Base-by-base conservation (phyloP, 2,888 invertebrate species). In the Caenorhabditis becei region DNA sequence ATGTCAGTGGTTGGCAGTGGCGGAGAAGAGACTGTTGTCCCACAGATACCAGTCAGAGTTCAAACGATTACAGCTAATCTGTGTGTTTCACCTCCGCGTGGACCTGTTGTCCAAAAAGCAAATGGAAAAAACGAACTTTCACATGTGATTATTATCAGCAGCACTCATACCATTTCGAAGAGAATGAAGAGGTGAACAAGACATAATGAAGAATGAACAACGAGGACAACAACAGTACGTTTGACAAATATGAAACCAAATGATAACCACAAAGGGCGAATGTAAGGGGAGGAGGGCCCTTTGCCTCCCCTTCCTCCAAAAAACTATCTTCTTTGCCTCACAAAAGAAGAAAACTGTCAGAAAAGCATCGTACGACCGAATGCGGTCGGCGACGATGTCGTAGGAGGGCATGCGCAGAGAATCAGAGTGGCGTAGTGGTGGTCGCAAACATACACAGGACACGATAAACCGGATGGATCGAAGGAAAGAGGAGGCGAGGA, bases 381-480 rank as follows among this genome's bases (percentile, higher is more conserved):
- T 61, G 59, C 66, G 66, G 66, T 65, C 49, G 58, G 37, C 49
- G 66, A 58, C 53, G 66, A 35, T 51, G 75, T 75, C 35, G 66
- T 51, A 66, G 66, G 41, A 74, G 49, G 35, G 51, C 65, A 74
- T 66, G 75, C 75, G 66, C 66, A 75, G 75, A 75, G 75, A 66
- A 75, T 66, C 75, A 75, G 75, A 75, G 66, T 66, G 53, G 66
- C 66, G 75, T 44, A 59, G 74, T 66, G 74, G 74, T 66, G 65
- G 75, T 53, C 75, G 75, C 75, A 75, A 75, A 75, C 75, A 75
- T 66, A 59, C 63, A 65, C 74, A 74, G 74, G 74, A 75, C 75
- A 75, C 75, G 75, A 75, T 66, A 75, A 75, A 75, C 75, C 75
- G 75, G 75, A 75, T 75, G 66, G 59, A 66, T 75, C 66, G 61